Evolutionary conservation across 1,140 invertebrate species (phyloP).

Genomic region (Periplaneta americana): DNA sequence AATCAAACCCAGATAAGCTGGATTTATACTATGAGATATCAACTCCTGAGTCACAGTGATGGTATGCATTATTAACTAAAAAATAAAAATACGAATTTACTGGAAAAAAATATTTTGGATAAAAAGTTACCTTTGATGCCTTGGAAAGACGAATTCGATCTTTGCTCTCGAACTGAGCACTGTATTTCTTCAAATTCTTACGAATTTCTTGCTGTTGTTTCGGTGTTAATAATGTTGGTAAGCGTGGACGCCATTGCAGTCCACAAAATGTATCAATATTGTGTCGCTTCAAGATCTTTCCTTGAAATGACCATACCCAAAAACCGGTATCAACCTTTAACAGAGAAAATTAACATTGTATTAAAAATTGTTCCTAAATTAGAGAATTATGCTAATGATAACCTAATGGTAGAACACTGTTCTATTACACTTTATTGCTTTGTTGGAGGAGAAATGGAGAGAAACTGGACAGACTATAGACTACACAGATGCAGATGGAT

Average conservation of each 20-base stretch:
- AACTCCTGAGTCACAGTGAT: too few relatives aligned
- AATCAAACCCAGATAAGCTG: too few relatives aligned
- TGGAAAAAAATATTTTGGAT: too few relatives aligned
- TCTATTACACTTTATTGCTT: too few relatives aligned
- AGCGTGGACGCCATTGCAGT: constrained; percentile 93
- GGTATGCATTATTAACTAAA: too few relatives aligned
- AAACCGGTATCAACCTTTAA: constrained; percentile 82
- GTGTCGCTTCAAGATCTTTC: constrained; percentile 71
- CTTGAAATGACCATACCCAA: constrained; percentile 98
- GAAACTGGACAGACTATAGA: too few relatives aligned
- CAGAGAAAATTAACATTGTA: not conserved
- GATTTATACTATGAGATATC: too few relatives aligned
- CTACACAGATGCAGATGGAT: too few relatives aligned
- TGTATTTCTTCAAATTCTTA: constrained; percentile 98
- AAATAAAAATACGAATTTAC: too few relatives aligned
- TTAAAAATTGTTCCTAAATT: not conserved
- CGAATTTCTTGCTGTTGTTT: constrained; percentile 90
- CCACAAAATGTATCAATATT: constrained; percentile 91
- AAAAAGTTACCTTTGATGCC: constrained; percentile 75
- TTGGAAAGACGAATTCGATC: constrained; percentile 89
- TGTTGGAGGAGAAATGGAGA: too few relatives aligned
- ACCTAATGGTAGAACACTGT: too few relatives aligned
- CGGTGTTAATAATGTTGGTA: constrained; percentile 73
- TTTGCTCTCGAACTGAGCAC: constrained; percentile 91
- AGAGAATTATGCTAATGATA: too few relatives aligned